phyloP scores from a whole-genome alignment of 2,888 invertebrate genomes.

The Aporophyla lueneburgensis region DNA sequence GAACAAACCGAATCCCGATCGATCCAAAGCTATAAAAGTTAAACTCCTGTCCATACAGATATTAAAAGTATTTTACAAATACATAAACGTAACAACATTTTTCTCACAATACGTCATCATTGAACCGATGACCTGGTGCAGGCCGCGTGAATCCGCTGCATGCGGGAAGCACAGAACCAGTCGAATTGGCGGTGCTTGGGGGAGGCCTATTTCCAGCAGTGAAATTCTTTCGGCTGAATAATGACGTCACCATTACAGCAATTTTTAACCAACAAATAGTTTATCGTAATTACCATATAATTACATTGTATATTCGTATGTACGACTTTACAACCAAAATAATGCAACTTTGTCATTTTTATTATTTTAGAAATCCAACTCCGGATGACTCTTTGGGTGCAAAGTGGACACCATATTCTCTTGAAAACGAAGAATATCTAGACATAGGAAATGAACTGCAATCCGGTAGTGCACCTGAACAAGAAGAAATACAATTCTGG shows the following conservation, averaged over 20 bases:
- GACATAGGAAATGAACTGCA: constrained; percentile 73
- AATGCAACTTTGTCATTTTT: not conserved
- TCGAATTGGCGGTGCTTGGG: too few species aligned
- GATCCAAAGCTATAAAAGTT: not conserved
- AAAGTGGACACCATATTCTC: constrained; percentile 74
- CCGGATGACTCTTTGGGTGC: constrained; percentile 71
- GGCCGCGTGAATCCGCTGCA: too few species aligned
- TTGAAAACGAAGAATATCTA: constrained; percentile 71
- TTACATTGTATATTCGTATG: not conserved
- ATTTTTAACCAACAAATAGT: not conserved
- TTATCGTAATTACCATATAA: not conserved
- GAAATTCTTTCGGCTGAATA: too few species aligned
- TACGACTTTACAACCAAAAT: not conserved
- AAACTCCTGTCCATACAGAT: too few species aligned
- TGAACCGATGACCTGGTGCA: too few species aligned
- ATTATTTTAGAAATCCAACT: constrained; percentile 76
- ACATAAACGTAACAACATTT: not conserved
- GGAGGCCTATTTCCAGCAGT: too few species aligned
- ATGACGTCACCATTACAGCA: not conserved
- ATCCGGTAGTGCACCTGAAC: constrained; percentile 58
- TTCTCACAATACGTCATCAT: not conserved
- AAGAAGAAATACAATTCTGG: constrained; percentile 73
- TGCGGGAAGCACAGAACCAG: too few species aligned
- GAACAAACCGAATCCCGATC: not conserved
- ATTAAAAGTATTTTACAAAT: not conserved